Evolutionary conservation across 2,888 invertebrate species (phyloP).

Genomic region (Drosophila imparisetae): DNA sequence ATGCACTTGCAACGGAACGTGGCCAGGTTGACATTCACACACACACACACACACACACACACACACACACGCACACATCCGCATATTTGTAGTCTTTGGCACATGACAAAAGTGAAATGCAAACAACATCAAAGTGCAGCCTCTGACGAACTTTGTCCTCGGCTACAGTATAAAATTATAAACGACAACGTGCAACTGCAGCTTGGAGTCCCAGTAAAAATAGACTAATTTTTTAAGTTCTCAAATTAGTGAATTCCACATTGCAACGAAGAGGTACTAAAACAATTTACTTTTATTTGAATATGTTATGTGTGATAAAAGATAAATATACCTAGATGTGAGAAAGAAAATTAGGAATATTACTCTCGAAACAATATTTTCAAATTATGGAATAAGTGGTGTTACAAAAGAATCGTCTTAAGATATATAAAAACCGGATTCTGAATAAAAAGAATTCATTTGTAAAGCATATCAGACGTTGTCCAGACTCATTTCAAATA

Average conservation of each 20-base stretch:
- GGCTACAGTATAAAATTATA: conserved; percentile 7
- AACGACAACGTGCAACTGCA: background rate
- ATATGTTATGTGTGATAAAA: background rate
- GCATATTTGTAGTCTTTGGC: conserved; percentile 28
- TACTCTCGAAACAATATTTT: background rate
- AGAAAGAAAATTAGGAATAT: background rate
- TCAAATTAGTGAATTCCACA: background rate
- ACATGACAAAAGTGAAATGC: conserved; percentile 46
- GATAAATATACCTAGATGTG: background rate
- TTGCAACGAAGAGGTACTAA: background rate
- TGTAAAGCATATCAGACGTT: background rate
- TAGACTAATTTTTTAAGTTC: background rate
- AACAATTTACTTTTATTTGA: background rate
- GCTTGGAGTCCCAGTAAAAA: background rate
- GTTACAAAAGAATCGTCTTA: background rate
- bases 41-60: background rate
- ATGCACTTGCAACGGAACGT: conserved; percentile 45
- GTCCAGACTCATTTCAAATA: background rate
- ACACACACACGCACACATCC: background rate
- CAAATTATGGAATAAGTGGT: background rate
- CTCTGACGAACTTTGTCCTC: conserved; percentile 22
- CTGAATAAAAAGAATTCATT: background rate
- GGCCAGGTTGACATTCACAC: conserved; percentile 2
- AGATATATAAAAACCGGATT: background rate
- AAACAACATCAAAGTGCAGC: conserved; percentile 48